A percentile compares a stretch with the other conserved stretches of the same genome.
These are phyloP conservation scores for Erithacus rubecula DNA, from an alignment of 2,797 vertebrate species.

Conservation along the genomic window DNA sequence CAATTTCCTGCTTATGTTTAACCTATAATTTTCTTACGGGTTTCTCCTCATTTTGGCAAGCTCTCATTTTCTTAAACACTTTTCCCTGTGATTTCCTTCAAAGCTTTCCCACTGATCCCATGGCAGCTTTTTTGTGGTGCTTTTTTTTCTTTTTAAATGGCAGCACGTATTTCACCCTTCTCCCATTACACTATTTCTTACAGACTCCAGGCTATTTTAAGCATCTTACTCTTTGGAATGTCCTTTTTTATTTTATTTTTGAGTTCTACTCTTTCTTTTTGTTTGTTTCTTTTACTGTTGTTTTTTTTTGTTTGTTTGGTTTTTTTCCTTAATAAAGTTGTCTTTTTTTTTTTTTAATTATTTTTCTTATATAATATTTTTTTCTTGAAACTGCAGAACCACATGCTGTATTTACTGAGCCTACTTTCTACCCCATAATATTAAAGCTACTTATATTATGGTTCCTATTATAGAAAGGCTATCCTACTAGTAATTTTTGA, in stretches of 20 bases:
- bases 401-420: not conserved
- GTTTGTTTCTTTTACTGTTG: not conserved
- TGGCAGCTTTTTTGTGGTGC: not conserved
- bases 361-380: not conserved
- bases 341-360: not conserved
- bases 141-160: not conserved
- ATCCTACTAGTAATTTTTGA: not conserved
- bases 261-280: not conserved
- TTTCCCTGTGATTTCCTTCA: not conserved
- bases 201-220: not conserved
- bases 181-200: not conserved
- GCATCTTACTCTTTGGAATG: not conserved
- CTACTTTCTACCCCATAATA: not conserved
- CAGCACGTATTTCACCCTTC: not conserved
- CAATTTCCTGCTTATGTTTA: not conserved
- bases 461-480: not conserved
- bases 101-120: not conserved
- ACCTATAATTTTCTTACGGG: not conserved
- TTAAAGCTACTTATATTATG: not conserved
- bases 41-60: not conserved
- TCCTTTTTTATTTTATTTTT: not conserved
- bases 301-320: not conserved
- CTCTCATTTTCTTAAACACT: not conserved
- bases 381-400: not conserved
- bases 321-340: not conserved